Conservation (phyloP, 2,888 invertebrate genomes). For the Apeira syringaria region DNA sequence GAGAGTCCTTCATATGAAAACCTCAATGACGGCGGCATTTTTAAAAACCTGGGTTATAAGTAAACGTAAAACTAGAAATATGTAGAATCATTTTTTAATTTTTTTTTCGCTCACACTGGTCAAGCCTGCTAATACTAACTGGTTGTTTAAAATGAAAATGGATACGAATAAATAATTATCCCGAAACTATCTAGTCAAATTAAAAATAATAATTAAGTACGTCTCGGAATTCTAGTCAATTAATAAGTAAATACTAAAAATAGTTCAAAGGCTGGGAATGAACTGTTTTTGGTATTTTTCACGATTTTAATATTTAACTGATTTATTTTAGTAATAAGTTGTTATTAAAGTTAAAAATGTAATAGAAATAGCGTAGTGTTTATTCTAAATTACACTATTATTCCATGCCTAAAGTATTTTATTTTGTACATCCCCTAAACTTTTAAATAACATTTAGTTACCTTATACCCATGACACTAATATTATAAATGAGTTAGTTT, state of each 20-base stretch:
- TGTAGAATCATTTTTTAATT: too few relatives aligned
- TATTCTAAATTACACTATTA: conserved; percentile 53
- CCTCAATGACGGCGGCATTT: conserved; percentile 56
- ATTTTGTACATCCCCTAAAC: conserved; percentile 25
- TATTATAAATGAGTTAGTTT: too few relatives aligned
- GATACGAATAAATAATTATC: not conserved
- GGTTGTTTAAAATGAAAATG: conserved; percentile 4
- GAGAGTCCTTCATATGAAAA: conserved; percentile 70
- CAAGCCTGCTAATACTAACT: not conserved
- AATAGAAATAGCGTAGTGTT: conserved; percentile 41
- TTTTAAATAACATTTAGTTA: too few relatives aligned
- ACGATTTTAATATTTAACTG: not conserved
- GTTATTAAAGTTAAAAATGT: conserved; percentile 17
- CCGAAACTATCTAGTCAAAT: not conserved
- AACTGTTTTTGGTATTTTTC: conserved; percentile 45
- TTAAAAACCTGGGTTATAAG: conserved; percentile 65
- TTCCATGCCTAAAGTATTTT: conserved; percentile 50
- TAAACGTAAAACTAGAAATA: too few relatives aligned
- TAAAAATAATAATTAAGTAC: conserved; percentile 11
- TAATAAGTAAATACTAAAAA: conserved; percentile 39
- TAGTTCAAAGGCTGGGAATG: conserved; percentile 69
- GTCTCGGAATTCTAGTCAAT: conserved; percentile 34
- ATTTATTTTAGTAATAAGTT: conserved; percentile 1
- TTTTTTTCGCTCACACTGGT: conserved; percentile 6
- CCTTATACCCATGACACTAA: too few relatives aligned